phyloP scores from a whole-genome alignment of 2,797 vertebrate genomes.

The Bradypus variegatus region DNA sequence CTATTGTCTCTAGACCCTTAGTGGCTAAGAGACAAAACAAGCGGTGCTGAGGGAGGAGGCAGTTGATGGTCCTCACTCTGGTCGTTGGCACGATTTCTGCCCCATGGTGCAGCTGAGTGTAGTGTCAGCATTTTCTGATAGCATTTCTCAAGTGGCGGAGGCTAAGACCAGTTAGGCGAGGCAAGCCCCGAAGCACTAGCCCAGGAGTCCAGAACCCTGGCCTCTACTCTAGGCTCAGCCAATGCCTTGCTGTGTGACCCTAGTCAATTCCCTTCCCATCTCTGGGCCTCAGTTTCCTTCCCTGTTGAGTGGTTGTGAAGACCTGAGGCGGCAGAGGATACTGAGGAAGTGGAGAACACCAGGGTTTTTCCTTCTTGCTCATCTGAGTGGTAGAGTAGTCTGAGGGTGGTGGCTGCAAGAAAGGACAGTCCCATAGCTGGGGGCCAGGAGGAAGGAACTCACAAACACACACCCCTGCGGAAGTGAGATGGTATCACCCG shows the following conservation, averaged over 20 bases:
- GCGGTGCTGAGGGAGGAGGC: neutral
- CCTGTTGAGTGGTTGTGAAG: neutral
- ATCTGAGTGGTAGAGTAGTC: neutral
- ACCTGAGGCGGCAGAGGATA: neutral
- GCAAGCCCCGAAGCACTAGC: neutral
- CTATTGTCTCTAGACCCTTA: neutral
- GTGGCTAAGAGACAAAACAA: neutral
- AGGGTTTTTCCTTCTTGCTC: neutral
- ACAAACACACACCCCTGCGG: neutral
- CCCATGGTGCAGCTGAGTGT: neutral
- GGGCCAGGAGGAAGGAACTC: neutral
- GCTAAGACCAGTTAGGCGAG: neutral
- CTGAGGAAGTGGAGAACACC: neutral
- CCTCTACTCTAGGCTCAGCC: neutral
- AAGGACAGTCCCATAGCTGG: neutral
- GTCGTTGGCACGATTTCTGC: neutral
- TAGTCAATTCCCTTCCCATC: neutral
- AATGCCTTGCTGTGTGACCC: neutral
- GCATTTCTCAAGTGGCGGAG: neutral
- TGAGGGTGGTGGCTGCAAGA: neutral
- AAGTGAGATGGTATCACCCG: slow-evolving; percentile 50
- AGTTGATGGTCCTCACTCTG: neutral
- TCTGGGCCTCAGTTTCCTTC: neutral
- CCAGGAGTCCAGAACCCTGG: neutral
- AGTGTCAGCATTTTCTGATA: neutral